Conservation (phyloP, 2,113 vertebrate species). For the Seriola rivoliana region DNA sequence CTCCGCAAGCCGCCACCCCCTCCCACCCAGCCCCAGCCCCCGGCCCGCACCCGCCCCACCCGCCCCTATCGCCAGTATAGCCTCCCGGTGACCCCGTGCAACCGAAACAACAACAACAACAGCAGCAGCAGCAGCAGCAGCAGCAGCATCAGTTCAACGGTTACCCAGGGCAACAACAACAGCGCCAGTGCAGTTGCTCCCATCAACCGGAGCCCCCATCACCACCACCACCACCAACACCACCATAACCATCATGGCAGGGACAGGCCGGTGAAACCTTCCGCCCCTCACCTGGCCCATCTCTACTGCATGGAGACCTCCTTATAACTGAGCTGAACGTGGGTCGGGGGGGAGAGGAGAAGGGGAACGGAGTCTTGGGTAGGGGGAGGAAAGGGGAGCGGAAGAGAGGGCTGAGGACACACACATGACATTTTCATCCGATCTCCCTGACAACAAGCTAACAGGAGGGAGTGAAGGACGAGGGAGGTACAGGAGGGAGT, state of each 20-base stretch:
- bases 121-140: conserved; percentile 84
- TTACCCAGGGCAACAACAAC: conserved; percentile 74
- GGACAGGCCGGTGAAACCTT: conserved; percentile 59
- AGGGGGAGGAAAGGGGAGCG: conserved; percentile 7
- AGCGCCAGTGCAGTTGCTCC: conserved; percentile 84
- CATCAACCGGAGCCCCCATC: conserved; percentile 71
- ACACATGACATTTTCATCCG: conserved; percentile 66
- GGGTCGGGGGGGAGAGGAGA: conserved; percentile 39
- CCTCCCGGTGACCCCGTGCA: conserved; percentile 88
- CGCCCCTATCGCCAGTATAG: conserved; percentile 89
- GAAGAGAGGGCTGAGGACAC: conserved; percentile 61
- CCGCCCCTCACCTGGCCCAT: conserved; percentile 64
- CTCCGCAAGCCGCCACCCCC: conserved; percentile 87
- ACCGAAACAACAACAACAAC: conserved; percentile 94
- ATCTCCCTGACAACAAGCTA: conserved; percentile 22
- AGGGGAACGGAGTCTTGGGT: conserved; percentile 7
- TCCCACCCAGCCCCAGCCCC: conserved; percentile 83
- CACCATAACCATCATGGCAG: conserved; percentile 63
- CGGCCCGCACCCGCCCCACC: conserved; percentile 70
- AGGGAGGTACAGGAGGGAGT: conserved; percentile 55
- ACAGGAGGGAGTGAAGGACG: conserved; percentile 39
- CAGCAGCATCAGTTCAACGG: conserved; percentile 73
- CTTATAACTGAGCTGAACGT: conserved; percentile 79
- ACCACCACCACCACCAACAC: conserved; percentile 52
- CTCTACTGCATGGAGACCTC: conserved; percentile 85